Conservation (phyloP, 2,113 vertebrate genomes). For the Sterrhoptilus dennistouni region DNA sequence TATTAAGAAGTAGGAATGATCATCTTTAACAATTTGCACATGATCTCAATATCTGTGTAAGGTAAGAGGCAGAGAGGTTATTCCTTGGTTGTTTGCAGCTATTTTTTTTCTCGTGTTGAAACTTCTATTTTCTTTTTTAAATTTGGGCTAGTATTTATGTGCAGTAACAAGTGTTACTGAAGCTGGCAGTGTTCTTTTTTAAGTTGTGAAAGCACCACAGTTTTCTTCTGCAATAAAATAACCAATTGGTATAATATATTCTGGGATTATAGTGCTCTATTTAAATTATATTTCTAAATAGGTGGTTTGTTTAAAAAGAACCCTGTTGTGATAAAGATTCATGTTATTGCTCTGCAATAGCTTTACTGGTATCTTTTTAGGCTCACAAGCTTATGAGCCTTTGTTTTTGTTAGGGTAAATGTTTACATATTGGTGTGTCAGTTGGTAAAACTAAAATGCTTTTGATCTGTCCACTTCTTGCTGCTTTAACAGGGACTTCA, state of each 20-base stretch:
- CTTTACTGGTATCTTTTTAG: not conserved
- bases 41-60: not conserved
- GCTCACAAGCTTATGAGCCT: not conserved
- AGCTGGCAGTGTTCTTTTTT: not conserved
- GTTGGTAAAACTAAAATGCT: not conserved
- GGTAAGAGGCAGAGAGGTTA: not conserved
- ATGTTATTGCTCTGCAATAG: not conserved
- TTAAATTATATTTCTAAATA: not conserved
- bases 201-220: not conserved
- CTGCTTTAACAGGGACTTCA: not conserved
- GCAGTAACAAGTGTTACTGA: not conserved
- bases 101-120: not conserved
- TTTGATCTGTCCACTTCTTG: not conserved
- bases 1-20: not conserved
- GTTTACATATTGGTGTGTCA: not conserved
- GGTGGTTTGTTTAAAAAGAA: not conserved
- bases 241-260: not conserved
- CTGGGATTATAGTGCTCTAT: not conserved
- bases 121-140: not conserved
- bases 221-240: not conserved
- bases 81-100: not conserved
- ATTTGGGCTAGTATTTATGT: not conserved
- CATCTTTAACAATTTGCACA: not conserved
- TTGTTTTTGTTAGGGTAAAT: not conserved
- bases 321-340: not conserved